Base-by-base conservation (phyloP, 2,113 vertebrate species). In the Herpetotheres cachinnans region DNA sequence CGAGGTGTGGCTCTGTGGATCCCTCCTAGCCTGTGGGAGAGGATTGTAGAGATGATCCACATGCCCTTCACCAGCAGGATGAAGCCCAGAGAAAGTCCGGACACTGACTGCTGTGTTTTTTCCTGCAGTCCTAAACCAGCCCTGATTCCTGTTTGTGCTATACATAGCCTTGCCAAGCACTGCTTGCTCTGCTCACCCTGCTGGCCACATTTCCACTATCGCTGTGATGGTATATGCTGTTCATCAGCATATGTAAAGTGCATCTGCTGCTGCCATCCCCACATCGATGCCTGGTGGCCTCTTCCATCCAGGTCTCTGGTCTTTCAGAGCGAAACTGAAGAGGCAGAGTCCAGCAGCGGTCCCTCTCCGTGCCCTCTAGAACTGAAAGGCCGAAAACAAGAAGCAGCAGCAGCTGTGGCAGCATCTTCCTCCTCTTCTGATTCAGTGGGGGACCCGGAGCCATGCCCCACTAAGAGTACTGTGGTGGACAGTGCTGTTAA, bases 1-100 rank as follows among this genome's bases (percentile, higher is more conserved):
- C 16, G 34, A 49, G 96, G 92, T 19, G 95, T 98, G 69, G 98
- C 98, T 54, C 74, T 97, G 77, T 97, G 98, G 97, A 98, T 99
- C 93, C 90, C 98, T 19, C 85, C 97, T 7, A 55, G 95, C 34
- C 86, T 97, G 11, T 97, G 99, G 86, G 97, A 98, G 67, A 98
- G 91, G 86, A 98, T 98, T 15, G 93, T 98, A 76, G 97, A 98
- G 59, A 97, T 97, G 95, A 98, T 99, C 34, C 93, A 89, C 11
- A 56, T 93, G 78, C 93, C 96, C 36, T 91, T 97, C 52, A 81
- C 52, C 65, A 95, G 82, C 82, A 90, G 93, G 24, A 9, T 62
- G 55, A 93, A 79, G 46, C 20, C 30, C 59, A 61, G 34, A 72
- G 63, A 24, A 67, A 76, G 40, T 16, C 44, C 5, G 3, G 49